phyloP scores from a whole-genome alignment of 2,113 vertebrate species.

The Hydropotes inermis region DNA sequence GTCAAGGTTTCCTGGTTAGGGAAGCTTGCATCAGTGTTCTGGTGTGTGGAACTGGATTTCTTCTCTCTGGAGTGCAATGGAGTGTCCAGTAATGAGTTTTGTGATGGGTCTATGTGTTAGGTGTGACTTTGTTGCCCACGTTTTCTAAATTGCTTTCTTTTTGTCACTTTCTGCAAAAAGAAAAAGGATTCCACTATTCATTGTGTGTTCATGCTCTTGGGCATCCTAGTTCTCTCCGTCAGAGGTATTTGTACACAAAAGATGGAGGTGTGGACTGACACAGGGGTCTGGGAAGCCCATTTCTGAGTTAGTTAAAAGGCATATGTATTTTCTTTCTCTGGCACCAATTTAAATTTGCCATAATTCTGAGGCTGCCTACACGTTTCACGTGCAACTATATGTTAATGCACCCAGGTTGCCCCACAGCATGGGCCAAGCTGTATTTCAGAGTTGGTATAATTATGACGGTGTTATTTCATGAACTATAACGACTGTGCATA shows the following conservation, averaged over 20 bases:
- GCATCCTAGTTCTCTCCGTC: background rate
- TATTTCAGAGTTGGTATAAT: background rate
- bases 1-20: too few relatives aligned
- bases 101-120: too few relatives aligned
- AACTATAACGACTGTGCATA: background rate
- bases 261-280: background rate
- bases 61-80: too few relatives aligned
- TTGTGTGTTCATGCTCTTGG: background rate
- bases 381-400: background rate
- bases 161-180: background rate
- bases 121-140: background rate
- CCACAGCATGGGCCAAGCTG: background rate
- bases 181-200: background rate
- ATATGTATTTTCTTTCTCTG: background rate
- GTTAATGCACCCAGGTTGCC: background rate
- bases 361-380: background rate
- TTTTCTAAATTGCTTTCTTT: background rate
- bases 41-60: too few relatives aligned
- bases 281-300: background rate
- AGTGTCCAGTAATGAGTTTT: too few relatives aligned
- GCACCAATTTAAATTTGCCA: background rate
- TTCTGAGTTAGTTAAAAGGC: background rate
- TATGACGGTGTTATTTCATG: background rate
- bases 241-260: background rate
- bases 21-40: too few relatives aligned